These are phyloP conservation scores for Epicampocera succincta DNA, from an alignment of 2,888 invertebrate species.

Conservation along the genomic window DNA sequence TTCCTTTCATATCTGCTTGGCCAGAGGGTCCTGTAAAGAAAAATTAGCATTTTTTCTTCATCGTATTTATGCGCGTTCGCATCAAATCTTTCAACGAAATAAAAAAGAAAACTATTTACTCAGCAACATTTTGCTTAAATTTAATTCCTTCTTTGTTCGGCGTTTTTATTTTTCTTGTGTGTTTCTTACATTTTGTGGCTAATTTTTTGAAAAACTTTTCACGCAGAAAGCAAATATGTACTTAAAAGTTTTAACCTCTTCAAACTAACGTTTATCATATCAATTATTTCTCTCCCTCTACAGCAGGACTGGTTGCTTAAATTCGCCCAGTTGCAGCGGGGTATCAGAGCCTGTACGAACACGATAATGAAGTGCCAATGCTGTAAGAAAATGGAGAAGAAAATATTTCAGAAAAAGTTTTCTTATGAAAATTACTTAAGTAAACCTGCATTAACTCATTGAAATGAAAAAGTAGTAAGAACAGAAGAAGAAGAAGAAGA, in stretches of 20 bases:
- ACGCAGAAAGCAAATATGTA: slow-evolving; percentile 56
- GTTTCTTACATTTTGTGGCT: slow-evolving; percentile 32
- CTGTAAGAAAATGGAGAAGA: slow-evolving; percentile 21
- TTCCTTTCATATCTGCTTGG: too few relatives aligned
- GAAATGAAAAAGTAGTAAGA: slow-evolving; percentile 49
- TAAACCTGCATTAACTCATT: slow-evolving; percentile 63
- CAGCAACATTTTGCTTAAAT: not conserved
- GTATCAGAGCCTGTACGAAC: not conserved
- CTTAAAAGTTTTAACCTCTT: slow-evolving; percentile 61
- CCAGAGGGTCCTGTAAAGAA: too few relatives aligned
- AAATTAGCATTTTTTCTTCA: too few relatives aligned
- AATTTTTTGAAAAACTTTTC: slow-evolving; percentile 51
- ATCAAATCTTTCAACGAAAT: too few relatives aligned
- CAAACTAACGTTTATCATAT: slow-evolving; percentile 66
- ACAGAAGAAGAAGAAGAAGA: slow-evolving; percentile 36
- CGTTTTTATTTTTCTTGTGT: not conserved
- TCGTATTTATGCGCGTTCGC: too few relatives aligned
- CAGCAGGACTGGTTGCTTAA: not conserved
- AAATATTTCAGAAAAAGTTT: slow-evolving; percentile 57
- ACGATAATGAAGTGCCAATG: slow-evolving; percentile 25
- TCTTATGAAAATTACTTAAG: slow-evolving; percentile 62
- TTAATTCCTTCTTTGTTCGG: not conserved
- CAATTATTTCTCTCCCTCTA: slow-evolving; percentile 58
- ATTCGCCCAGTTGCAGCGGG: too few relatives aligned
- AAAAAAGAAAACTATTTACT: slow-evolving; percentile 1